Percentiles rank a stretch among this genome's conserved stretches.
Conservation (phyloP, 2,888 invertebrate genomes). For the Rhorus exstirpatorius region DNA sequence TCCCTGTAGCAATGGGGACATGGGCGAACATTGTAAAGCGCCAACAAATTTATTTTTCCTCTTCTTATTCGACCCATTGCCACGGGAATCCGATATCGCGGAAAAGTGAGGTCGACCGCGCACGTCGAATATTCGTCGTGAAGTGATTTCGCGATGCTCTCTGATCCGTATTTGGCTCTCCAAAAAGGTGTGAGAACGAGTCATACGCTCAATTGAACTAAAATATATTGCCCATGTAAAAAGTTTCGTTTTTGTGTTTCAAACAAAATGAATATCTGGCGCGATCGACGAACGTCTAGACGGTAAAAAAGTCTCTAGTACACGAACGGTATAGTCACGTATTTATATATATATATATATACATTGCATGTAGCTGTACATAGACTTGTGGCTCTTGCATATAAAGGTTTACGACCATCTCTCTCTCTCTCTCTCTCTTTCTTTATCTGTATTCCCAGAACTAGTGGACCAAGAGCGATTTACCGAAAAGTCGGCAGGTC, state of each 20-base stretch:
- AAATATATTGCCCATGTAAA: slow-evolving; percentile 22
- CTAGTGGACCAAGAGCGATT: slow-evolving; percentile 3
- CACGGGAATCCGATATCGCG: slow-evolving; percentile 26
- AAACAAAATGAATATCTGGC: slow-evolving; percentile 9
- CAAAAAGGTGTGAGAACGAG: slow-evolving; percentile 19
- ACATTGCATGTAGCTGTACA: neutral
- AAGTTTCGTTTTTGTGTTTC: neutral
- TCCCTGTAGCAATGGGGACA: slow-evolving; percentile 42
- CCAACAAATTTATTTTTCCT: slow-evolving; percentile 29
- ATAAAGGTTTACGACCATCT: slow-evolving; percentile 13
- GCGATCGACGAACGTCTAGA: slow-evolving; percentile 14
- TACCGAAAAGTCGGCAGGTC: slow-evolving; percentile 42
- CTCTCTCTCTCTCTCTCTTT: slow-evolving; percentile 1
- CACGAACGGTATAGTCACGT: slow-evolving; percentile 26
- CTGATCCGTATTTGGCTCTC: slow-evolving; percentile 10
- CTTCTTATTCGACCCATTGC: slow-evolving; percentile 32
- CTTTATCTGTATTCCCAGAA: neutral
- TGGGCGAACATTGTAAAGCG: slow-evolving; percentile 19
- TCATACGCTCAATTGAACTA: slow-evolving; percentile 41
- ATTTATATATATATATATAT: neutral
- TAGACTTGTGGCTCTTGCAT: slow-evolving; percentile 22
- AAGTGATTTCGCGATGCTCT: slow-evolving; percentile 36
- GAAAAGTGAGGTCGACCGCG: slow-evolving; percentile 65
- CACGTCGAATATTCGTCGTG: slow-evolving; percentile 30
- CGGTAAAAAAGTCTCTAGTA: slow-evolving; percentile 21